Base-by-base conservation (phyloP, 2,888 invertebrate species). In the Torymus auratus region DNA sequence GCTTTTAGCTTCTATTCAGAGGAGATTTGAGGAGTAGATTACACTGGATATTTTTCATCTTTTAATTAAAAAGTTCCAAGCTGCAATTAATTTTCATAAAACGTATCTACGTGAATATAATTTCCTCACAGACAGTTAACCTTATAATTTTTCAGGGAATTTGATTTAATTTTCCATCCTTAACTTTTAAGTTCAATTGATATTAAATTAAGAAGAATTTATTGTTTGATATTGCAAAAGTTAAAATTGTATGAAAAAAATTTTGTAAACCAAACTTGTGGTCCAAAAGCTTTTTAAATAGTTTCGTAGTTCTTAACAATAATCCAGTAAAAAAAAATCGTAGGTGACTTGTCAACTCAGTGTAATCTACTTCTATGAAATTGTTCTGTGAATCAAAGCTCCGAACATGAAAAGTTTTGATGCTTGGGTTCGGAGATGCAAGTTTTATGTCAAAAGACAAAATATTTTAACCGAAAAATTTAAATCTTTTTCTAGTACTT, bases 401-500 rank as follows among this genome's bases (percentile, higher is more conserved):
- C 53, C 50, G 58, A 74, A 64, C 17, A 41, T 7, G 7, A 67
- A 41, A 80, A 80, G 65, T 65, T 3, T 62, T 2, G 52, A 53
- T 56, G 28, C 55, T 75, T 76, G 56, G 20, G 23, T 61, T 61
- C 56, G 61, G 20, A 71, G 13, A 15, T 61, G 64, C 41, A 58
- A 52, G 23, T 14, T 52, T 41, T 68, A 60, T n/a, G 17, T 41
- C 17, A 53, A 76, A 64, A 60, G 56, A 50, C 11, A 53, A 60
- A 74, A 65, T 13, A 28, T 65, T 75, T 80, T 80, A 80, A 80
- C 65, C 20, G 41, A 41, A 41, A 53, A 61, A 72, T 76, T 80
- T 80, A 76, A 76, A 76, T 80, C 71, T 80, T 80, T 65, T 80
- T 80, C 80, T 80, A 80, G 80, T 76, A 80, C 76, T 72, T 72